Conservation (phyloP, 2,888 invertebrate species). For the Carpatolechia fugitivella region DNA sequence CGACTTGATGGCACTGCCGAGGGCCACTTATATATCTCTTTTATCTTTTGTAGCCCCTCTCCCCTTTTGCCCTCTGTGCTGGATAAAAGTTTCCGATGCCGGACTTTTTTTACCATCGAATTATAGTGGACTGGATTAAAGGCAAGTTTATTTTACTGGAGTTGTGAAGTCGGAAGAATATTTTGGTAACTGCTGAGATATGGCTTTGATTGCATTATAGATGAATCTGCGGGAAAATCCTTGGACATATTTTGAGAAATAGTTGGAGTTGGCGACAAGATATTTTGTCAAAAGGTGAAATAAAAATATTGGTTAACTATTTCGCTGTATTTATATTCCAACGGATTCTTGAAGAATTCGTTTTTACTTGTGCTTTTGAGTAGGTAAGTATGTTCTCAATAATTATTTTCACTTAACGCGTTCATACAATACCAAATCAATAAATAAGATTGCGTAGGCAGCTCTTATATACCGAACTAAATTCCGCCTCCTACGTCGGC, state of each 20-base stretch:
- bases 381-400: no score
- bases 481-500: conserved; percentile 13
- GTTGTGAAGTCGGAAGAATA: conserved; percentile 7
- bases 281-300: neutral
- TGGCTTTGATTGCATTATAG: conserved; percentile 3
- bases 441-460: neutral
- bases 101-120: conserved; percentile 55
- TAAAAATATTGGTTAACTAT: no score
- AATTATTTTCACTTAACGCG: neutral
- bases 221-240: neutral
- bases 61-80: conserved; percentile 59
- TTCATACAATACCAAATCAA: neutral
- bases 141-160: conserved; percentile 23
- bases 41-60: conserved; percentile 73
- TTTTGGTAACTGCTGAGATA: conserved; percentile 8
- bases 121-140: conserved; percentile 37
- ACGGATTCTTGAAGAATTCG: no score
- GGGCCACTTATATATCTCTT: conserved; percentile 79
- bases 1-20: conserved; percentile 77
- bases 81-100: conserved; percentile 52
- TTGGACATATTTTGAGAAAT: neutral
- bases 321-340: no score
- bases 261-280: neutral
- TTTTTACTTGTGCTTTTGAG: no score
- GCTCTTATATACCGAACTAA: neutral